Base-by-base conservation (phyloP, 2,113 vertebrate genomes). In the Motacilla alba region DNA sequence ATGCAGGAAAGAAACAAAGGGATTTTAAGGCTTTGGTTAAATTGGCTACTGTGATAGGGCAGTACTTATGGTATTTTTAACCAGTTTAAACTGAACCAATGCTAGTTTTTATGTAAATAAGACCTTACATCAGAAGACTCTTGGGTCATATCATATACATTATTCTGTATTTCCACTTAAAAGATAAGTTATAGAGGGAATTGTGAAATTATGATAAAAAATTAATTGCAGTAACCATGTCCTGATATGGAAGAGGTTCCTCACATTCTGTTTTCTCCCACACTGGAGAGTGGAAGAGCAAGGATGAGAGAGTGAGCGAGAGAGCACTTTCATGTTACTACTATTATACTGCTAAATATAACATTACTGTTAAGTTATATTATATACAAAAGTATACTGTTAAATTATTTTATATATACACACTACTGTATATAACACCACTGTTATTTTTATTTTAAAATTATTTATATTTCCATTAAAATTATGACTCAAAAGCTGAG, bases 281-380 rank as follows among this genome's bases (percentile, higher is more conserved):
- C 4, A 11, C 22, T 79, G 60, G 15, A 49, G 31, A 67, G 20
- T 49, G 15, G 26, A 85, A 52, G 15, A 55, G 39, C 2, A 9
- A 76, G 64, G 31, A 49, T 49, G 39, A 84, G 27, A 43, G 46
- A 67, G 3, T 0, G 0, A 31, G 9, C 0, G 3, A 31, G 3
- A 31, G 30, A 33, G 17, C 2, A 4, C 30, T 83, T 72, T 82
- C 11, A 33, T 9, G 2, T 55, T 50, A n/a, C 27, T 73, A 4
- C 14, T 89, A 0, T 44, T 68, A 27, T 15, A 52, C 30, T 76
- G 26, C 56, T 63, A 44, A 67, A 35, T 55, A 68, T 24, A 53
- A 56, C 10, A 3, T 24, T 49, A 11, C 23, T 63, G 27, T 44
- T 83, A 21, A 6, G 15, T 68, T 77, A 7, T 56, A 41, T 22